phyloP scores from a whole-genome alignment of 2,113 vertebrate genomes.

The Scopus umbretta region DNA sequence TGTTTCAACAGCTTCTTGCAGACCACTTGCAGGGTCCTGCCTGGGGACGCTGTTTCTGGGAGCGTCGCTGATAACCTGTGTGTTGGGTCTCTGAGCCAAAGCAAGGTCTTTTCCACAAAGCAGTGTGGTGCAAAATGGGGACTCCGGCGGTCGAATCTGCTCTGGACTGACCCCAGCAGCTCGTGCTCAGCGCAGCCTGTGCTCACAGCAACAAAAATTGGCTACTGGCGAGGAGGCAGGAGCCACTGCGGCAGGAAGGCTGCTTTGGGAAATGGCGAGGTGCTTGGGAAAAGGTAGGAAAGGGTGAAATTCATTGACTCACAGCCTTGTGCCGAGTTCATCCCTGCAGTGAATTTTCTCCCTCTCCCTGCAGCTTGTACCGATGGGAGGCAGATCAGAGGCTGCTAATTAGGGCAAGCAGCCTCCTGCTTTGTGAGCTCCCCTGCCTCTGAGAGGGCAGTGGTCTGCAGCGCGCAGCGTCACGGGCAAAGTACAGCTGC shows the following conservation, averaged over 20 bases:
- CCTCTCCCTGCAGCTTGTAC: background rate
- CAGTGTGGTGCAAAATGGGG: accelerated
- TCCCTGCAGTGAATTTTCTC: background rate
- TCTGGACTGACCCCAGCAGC: background rate
- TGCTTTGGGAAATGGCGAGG: background rate
- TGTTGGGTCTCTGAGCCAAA: background rate
- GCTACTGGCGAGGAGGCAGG: background rate
- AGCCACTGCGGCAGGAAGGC: background rate
- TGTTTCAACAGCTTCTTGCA: background rate
- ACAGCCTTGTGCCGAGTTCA: background rate
- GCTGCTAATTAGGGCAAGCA: background rate
- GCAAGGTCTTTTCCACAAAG: background rate
- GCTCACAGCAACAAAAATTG: background rate
- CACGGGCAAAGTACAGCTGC: accelerated
- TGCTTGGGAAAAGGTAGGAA: background rate
- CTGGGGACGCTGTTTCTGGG: background rate
- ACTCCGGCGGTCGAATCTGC: background rate
- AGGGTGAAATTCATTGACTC: background rate
- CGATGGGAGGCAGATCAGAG: background rate
- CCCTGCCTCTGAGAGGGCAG: background rate
- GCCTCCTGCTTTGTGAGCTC: background rate
- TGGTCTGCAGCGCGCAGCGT: background rate
- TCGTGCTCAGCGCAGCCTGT: background rate
- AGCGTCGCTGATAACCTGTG: background rate
- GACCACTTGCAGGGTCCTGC: background rate